A percentile compares a stretch with the other conserved stretches of the same genome.
phyloP scores from a whole-genome alignment of 2,113 vertebrate genomes.

The Rhabdornis inornatus region DNA sequence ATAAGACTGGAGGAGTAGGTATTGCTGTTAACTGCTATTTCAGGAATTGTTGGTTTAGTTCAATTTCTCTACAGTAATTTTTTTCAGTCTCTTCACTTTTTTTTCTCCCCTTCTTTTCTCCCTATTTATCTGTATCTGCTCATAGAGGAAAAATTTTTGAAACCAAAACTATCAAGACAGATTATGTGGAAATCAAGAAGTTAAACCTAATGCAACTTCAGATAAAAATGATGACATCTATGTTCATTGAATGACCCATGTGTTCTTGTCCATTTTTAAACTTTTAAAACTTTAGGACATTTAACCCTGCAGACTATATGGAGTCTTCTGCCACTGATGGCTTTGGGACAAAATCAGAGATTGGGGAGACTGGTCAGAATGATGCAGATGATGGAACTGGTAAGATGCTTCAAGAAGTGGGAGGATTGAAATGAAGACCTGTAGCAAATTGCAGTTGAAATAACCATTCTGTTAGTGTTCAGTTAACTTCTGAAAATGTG shows the following conservation, averaged over 20 bases:
- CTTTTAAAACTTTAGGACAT: slow-evolving; percentile 78
- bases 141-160: neutral
- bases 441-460: neutral
- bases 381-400: slow-evolving; percentile 83
- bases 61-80: neutral
- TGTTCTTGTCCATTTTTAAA: slow-evolving; percentile 52
- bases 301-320: slow-evolving; percentile 90
- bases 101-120: neutral
- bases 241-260: slow-evolving; percentile 37
- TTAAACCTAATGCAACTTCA: neutral
- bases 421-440: neutral
- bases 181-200: neutral
- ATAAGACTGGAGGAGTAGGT: neutral
- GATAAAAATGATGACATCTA: neutral
- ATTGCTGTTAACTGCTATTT: neutral
- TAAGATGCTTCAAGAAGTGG: slow-evolving; percentile 56
- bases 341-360: slow-evolving; percentile 77
- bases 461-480: neutral
- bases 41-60: neutral
- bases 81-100: neutral
- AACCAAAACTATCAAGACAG: neutral
- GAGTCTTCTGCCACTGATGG: slow-evolving; percentile 75
- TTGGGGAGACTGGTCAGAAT: slow-evolving; percentile 82
- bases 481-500: neutral
- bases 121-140: neutral